phyloP scores from a whole-genome alignment of 1,140 invertebrate species.

The Nilaparvata lugens region DNA sequence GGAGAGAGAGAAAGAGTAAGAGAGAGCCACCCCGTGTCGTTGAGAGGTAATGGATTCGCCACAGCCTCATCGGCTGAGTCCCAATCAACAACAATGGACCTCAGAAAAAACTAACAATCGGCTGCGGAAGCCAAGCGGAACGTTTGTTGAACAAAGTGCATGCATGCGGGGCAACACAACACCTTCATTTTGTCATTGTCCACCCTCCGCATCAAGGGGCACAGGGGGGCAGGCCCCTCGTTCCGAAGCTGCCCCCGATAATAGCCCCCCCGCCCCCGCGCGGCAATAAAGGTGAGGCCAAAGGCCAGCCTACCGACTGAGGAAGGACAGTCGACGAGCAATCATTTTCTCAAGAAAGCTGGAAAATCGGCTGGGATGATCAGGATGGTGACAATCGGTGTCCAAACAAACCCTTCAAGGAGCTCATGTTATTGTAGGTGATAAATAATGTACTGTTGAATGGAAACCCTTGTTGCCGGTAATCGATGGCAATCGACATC shows the following conservation, averaged over 20 bases:
- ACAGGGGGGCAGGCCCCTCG: not conserved
- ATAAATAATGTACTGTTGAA: too few relatives aligned
- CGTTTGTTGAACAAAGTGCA: constrained; percentile 5
- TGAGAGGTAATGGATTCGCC: not conserved
- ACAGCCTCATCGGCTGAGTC: not conserved
- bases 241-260: not conserved
- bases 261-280: not conserved
- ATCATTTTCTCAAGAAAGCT: too few relatives aligned
- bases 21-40: not conserved
- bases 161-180: not conserved
- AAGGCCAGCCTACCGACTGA: too few relatives aligned
- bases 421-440: too few relatives aligned
- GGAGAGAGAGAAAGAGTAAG: too few relatives aligned
- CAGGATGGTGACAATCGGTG: too few relatives aligned
- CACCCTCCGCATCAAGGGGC: not conserved
- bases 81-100: constrained; percentile 4
- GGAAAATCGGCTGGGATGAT: too few relatives aligned
- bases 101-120: constrained; percentile 1
- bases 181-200: constrained; percentile 3
- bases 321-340: too few relatives aligned
- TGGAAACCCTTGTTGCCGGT: too few relatives aligned
- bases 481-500: too few relatives aligned
- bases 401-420: too few relatives aligned
- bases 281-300: not conserved
- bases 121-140: not conserved